Base-by-base conservation (phyloP, 2,888 invertebrate species). In the Chloromyia formosa region DNA sequence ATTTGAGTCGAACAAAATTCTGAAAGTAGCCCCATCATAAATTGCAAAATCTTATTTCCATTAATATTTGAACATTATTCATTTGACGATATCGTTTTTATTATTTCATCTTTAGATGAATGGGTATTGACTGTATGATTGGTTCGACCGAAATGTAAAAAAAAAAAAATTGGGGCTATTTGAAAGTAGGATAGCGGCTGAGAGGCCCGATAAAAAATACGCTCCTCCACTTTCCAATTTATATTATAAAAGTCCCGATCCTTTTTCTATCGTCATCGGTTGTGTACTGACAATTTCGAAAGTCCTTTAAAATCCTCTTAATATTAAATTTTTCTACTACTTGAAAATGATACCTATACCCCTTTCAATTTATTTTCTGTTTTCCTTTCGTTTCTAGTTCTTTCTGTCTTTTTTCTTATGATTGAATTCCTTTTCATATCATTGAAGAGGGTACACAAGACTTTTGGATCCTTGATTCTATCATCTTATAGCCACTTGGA, bases 301-400 rank as follows among this genome's bases (percentile, higher is more conserved):
- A 71, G 71, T 58, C 71, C 71, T 71, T n/a, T 18, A 27, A 71
- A 71, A 71, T 40, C 71, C 71, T 71, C 71, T 71, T 71, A 71
- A 42, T 71, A 56, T 69, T 69, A 42, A 40, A 14, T 71, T 71
- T 56, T 58, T 58, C 56, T 35, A 56, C 64, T 49, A 40, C 74
- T 64, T 64, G 56, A 74, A 74, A 74, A 62, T 64, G 74, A 74
- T 64, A 74, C 74, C 61, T 62, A 42, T 62, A 64, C 74, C 74
- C 71, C 74, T 74, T 74, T 74, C 74, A 64, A 74, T 62, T 74
- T 62, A 74, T 62, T 74, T 74, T 64, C 40, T 61, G 49, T 74
- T 74, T 74, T 74, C 64, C 35, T 54, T 66, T 49, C 20, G 49
- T 22, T 62, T 23, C 62, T 62, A 23, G 40, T 62, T 23, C 42